A percentile compares a stretch with the other conserved stretches of the same genome.
Conservation (phyloP, 1,140 invertebrate species). For the Diorhabda sublineata region DNA sequence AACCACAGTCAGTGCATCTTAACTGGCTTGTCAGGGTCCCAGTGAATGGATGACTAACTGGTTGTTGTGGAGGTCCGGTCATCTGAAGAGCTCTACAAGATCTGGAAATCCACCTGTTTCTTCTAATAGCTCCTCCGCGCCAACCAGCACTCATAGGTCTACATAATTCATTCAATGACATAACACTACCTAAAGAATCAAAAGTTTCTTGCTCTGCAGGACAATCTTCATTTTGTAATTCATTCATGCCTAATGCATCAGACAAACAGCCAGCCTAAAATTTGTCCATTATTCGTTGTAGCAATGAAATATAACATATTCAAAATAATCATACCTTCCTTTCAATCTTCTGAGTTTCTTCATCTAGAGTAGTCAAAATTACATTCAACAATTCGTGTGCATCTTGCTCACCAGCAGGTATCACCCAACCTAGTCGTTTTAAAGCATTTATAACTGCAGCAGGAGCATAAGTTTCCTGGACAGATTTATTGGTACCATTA, state of each 20-base stretch:
- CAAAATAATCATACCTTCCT: constrained; percentile 44
- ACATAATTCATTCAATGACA: constrained; percentile 45
- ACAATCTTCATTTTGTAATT: constrained; percentile 32
- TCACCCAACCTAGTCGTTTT: constrained; percentile 73
- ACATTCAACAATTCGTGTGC: constrained; percentile 88
- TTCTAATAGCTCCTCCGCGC: constrained; percentile 37
- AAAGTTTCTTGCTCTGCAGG: constrained; percentile 30
- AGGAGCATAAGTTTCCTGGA: constrained; percentile 57
- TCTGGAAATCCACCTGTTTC: constrained; percentile 46
- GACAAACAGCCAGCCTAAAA: constrained; percentile 64
- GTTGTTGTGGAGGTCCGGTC: constrained; percentile 49
- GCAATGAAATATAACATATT: background rate
- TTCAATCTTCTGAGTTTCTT: constrained; percentile 62
- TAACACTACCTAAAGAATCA: constrained; percentile 42
- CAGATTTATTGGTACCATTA: constrained; percentile 69
- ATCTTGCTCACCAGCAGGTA: constrained; percentile 86
- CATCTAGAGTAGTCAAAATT: constrained; percentile 78
- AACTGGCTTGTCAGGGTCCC: constrained; percentile 82
- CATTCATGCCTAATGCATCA: constrained; percentile 58
- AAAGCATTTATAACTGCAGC: constrained; percentile 73
- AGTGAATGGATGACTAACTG: constrained; percentile 62
- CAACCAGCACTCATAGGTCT: constrained; percentile 40
- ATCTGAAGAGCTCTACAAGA: constrained; percentile 49
- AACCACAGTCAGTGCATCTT: constrained; percentile 73
- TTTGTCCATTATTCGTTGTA: background rate